A percentile compares a stretch with the other conserved stretches of the same genome.
phyloP scores from a whole-genome alignment of 2,797 vertebrate genomes.

The Thripadectes ignobilis region DNA sequence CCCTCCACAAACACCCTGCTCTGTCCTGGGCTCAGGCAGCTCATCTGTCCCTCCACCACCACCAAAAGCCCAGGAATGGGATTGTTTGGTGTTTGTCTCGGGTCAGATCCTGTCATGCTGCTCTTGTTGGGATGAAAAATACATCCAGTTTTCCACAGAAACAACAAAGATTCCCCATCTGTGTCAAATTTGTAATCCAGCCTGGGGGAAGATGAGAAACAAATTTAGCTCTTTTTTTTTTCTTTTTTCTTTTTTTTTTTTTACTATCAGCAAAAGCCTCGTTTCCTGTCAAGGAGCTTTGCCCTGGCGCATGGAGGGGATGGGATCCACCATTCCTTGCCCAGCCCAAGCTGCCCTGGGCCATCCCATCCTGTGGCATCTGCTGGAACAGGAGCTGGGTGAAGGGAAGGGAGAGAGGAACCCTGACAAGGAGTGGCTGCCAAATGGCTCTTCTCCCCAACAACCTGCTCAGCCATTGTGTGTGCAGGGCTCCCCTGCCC shows the following conservation, averaged over 20 bases:
- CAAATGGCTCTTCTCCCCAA: neutral
- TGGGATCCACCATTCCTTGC: neutral
- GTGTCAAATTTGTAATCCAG: constrained; percentile 43
- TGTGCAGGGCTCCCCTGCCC: neutral
- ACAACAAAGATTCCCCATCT: constrained; percentile 35
- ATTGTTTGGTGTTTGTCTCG: neutral
- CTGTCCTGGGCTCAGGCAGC: rapidly evolving
- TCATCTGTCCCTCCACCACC: rapidly evolving
- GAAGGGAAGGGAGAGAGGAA: neutral
- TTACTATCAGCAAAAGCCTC: neutral
- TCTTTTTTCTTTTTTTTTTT: neutral
- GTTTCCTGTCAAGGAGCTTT: neutral
- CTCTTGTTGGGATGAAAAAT: neutral
- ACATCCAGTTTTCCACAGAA: constrained; percentile 40
- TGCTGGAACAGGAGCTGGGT: rapidly evolving
- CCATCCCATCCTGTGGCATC: rapidly evolving
- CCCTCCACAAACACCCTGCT: neutral
- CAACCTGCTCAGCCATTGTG: neutral
- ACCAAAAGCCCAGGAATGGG: rapidly evolving
- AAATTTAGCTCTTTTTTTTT: constrained; percentile 8
- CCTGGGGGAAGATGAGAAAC: constrained; percentile 35
- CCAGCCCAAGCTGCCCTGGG: neutral
- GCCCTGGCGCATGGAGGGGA: rapidly evolving
- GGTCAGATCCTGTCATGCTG: neutral
- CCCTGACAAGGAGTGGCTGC: rapidly evolving